phyloP scores from a whole-genome alignment of 1,140 invertebrate species.

The Tetranychus urticae region DNA sequence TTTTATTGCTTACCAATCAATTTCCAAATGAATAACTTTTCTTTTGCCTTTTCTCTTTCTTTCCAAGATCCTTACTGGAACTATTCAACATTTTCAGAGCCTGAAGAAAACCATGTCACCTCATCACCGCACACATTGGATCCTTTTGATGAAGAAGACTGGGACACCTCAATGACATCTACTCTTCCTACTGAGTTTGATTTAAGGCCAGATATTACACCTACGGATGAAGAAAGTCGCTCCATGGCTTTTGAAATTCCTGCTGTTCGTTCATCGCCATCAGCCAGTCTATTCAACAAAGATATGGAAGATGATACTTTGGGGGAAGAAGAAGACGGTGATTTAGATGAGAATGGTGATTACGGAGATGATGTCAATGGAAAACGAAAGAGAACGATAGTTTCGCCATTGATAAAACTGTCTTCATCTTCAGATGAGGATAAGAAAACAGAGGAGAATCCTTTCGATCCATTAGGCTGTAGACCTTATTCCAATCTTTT shows the following conservation, averaged over 20 bases:
- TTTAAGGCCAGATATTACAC: conserved; percentile 8
- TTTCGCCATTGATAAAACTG: neutral
- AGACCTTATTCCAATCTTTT: neutral
- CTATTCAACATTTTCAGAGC: conserved; percentile 6
- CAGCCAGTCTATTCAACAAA: neutral
- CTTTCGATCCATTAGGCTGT: neutral
- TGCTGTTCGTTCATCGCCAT: conserved; percentile 5
- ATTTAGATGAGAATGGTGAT: neutral
- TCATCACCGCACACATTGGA: neutral
- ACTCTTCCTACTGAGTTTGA: conserved; percentile 8
- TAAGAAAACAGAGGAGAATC: neutral
- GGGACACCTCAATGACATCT: conserved; percentile 4
- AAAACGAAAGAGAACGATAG: neutral
- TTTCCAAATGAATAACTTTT: too few species aligned
- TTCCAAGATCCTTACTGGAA: conserved; percentile 4
- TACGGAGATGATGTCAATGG: neutral
- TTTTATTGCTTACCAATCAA: too few species aligned
- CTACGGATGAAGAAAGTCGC: conserved; percentile 5
- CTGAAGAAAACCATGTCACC: neutral
- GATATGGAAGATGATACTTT: neutral
- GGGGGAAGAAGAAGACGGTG: neutral
- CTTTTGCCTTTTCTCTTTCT: neutral
- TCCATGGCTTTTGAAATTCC: conserved; percentile 7
- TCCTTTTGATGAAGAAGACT: conserved; percentile 7
- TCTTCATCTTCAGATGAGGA: neutral